Evolutionary conservation across 1,140 invertebrate species (phyloP).

Genomic region (Pachypsylla venusta): DNA sequence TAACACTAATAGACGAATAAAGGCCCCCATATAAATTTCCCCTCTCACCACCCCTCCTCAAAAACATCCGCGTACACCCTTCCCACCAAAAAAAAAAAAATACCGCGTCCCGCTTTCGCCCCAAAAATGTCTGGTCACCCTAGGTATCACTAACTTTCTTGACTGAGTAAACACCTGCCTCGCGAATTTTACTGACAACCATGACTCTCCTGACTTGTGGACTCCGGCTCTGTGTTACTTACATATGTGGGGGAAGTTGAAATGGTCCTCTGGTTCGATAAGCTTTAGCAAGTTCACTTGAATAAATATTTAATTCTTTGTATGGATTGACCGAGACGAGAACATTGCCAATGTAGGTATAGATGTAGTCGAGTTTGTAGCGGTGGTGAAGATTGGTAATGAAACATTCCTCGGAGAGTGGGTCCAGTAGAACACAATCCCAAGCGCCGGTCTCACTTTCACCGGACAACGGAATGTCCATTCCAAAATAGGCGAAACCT

Average conservation of each 20-base stretch:
- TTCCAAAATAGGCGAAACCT: no score
- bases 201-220: neutral
- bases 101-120: no score
- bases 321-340: constrained; percentile 67
- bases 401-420: constrained; percentile 52
- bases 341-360: constrained; percentile 69
- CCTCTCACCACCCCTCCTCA: no score
- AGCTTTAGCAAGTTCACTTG: constrained; percentile 53
- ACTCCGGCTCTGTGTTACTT: constrained; percentile 31
- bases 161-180: no score
- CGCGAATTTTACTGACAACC: no score
- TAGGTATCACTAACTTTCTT: no score
- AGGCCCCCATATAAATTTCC: no score
- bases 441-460: constrained; percentile 48
- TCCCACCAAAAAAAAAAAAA: no score
- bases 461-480: constrained; percentile 29
- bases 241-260: constrained; percentile 82
- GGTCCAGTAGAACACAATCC: constrained; percentile 65
- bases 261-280: constrained; percentile 65
- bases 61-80: no score
- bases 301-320: constrained; percentile 58
- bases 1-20: no score
- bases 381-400: constrained; percentile 59
- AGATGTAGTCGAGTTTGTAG: constrained; percentile 58
- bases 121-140: no score